phyloP scores from a whole-genome alignment of 2,113 vertebrate genomes.

The Anolis sagrei region DNA sequence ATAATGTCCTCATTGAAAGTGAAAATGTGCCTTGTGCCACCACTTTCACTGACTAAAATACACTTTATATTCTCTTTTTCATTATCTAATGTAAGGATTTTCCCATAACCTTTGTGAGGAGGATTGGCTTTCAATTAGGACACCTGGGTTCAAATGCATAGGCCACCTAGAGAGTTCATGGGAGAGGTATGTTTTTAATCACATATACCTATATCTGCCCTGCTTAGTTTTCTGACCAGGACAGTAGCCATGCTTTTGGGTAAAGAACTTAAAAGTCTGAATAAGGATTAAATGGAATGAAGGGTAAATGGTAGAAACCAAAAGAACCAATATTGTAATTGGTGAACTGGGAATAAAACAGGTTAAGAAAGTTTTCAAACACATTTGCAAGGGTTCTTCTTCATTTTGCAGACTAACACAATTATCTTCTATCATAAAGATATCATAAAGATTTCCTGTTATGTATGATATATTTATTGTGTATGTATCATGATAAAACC shows the following conservation, averaged over 20 bases:
- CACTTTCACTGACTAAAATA: not conserved
- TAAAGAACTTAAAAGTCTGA: not conserved
- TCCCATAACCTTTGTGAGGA: not conserved
- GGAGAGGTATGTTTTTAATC: not conserved
- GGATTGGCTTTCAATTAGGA: not conserved
- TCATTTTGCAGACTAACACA: not conserved
- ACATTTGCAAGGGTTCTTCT: not conserved
- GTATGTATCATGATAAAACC: too few relatives aligned
- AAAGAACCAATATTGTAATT: not conserved
- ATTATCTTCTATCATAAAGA: not conserved
- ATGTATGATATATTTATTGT: too few relatives aligned
- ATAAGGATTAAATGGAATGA: not conserved
- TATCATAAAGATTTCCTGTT: not conserved
- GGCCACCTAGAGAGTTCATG: not conserved
- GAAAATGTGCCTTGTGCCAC: slow-evolving; percentile 26
- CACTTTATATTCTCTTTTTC: slow-evolving; percentile 28
- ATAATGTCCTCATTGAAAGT: slow-evolving; percentile 33
- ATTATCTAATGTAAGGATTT: slow-evolving; percentile 3
- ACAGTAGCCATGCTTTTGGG: not conserved
- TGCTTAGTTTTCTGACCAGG: not conserved
- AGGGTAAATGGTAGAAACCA: not conserved
- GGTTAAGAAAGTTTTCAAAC: too few relatives aligned
- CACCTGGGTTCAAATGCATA: not conserved
- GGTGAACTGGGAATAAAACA: not conserved
- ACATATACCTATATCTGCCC: not conserved